These are phyloP conservation scores for Gonioctena quinquepunctata DNA, from an alignment of 1,140 invertebrate genomes.

Conservation along the genomic window DNA sequence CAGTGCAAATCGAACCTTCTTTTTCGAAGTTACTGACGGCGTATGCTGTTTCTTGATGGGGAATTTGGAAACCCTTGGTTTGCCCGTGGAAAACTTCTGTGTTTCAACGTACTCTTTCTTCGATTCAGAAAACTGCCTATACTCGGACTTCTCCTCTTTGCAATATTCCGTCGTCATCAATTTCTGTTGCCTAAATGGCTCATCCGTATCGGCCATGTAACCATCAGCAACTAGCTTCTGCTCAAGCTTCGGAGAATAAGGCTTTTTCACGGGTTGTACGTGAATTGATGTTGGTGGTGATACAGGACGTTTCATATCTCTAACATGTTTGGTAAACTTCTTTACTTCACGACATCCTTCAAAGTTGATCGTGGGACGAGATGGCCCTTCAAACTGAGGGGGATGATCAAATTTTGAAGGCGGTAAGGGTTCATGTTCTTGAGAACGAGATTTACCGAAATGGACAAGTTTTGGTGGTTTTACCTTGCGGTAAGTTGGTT, in stretches of 20 bases:
- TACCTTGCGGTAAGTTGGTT: conserved; percentile 61
- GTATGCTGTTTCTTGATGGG: conserved; percentile 36
- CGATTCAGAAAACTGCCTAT: conserved; percentile 41
- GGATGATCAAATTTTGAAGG: conserved; percentile 65
- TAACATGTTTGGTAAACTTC: conserved; percentile 35
- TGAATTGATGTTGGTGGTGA: conserved; percentile 57
- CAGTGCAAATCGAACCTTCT: conserved; percentile 51
- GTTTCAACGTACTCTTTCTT: conserved; percentile 37
- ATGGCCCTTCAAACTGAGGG: conserved; percentile 57
- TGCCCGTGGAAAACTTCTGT: conserved; percentile 37
- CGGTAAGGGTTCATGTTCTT: conserved; percentile 62
- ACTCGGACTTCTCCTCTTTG: conserved; percentile 45
- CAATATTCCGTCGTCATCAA: conserved; percentile 45
- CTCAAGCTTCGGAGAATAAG: conserved; percentile 64
- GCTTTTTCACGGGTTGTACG: conserved; percentile 58
- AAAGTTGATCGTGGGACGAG: conserved; percentile 55
- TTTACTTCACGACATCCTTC: conserved; percentile 44
- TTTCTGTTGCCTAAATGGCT: conserved; percentile 59
- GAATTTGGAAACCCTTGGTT: conserved; percentile 41
- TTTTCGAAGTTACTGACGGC: conserved; percentile 40
- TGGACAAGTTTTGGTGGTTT: conserved; percentile 57
- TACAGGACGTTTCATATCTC: conserved; percentile 30
- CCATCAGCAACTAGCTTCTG: conserved; percentile 59
- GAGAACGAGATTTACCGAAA: conserved; percentile 58
- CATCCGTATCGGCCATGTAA: conserved; percentile 75